Percentiles rank a stretch among this genome's conserved stretches.
Evolutionary conservation across 2,113 vertebrate genomes (phyloP).

Genomic region (Cyprinodon variegatus): DNA sequence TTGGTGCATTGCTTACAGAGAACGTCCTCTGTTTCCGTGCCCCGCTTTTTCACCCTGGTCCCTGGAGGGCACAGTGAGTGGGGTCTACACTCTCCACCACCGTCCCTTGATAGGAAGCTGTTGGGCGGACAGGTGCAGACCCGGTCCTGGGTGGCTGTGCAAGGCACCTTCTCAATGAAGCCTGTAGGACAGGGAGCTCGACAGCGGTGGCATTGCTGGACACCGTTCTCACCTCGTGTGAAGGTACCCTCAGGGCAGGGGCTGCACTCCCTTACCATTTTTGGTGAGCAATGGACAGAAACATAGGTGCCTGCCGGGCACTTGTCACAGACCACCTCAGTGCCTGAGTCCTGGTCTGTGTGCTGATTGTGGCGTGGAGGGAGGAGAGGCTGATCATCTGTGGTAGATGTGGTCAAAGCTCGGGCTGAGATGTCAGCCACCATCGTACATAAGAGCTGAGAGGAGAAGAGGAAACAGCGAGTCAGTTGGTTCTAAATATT

Average conservation of each 20-base stretch:
- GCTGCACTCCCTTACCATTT: slow-evolving; percentile 88
- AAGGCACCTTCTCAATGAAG: slow-evolving; percentile 85
- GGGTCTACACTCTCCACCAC: slow-evolving; percentile 74
- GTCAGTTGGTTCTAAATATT: neutral
- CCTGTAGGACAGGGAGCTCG: slow-evolving; percentile 81
- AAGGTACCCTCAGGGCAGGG: slow-evolving; percentile 86
- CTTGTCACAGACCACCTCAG: slow-evolving; percentile 90
- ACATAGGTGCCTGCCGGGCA: slow-evolving; percentile 95
- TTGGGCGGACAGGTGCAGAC: slow-evolving; percentile 87
- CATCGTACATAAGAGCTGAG: slow-evolving; percentile 86
- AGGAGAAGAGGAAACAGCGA: slow-evolving; percentile 46
- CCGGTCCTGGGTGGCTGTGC: slow-evolving; percentile 87
- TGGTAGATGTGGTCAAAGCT: slow-evolving; percentile 76
- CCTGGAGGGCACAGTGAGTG: slow-evolving; percentile 87
- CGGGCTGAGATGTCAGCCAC: slow-evolving; percentile 76
- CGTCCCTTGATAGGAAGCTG: slow-evolving; percentile 78
- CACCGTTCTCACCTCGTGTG: slow-evolving; percentile 91
- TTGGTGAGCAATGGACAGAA: slow-evolving; percentile 87
- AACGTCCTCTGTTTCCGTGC: slow-evolving; percentile 87
- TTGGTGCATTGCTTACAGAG: slow-evolving; percentile 87
- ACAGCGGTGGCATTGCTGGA: slow-evolving; percentile 90
- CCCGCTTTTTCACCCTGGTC: slow-evolving; percentile 88
- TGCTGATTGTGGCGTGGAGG: slow-evolving; percentile 86
- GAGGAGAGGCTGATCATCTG: slow-evolving; percentile 77
- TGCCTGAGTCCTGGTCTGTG: slow-evolving; percentile 81